These are phyloP conservation scores for Stichodactyla mertensii DNA, from an alignment of 64 coral and sea anemone species.

Conservation along the genomic window DNA sequence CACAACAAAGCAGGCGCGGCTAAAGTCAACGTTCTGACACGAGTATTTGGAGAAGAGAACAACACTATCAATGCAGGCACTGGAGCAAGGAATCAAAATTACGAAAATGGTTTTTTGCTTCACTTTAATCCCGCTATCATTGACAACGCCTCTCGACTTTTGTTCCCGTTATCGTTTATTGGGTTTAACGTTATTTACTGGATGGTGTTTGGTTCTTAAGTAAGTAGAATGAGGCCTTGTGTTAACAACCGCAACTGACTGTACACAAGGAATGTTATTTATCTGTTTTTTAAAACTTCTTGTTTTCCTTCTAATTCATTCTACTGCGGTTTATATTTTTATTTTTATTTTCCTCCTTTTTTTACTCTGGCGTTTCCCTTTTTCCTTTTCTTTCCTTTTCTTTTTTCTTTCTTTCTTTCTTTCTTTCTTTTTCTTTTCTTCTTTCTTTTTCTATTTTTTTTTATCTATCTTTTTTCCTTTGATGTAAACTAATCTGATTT, in stretches of 20 bases:
- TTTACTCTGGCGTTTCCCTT: neutral
- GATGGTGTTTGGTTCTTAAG: slow-evolving; percentile 35
- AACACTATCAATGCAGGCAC: neutral
- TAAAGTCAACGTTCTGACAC: neutral
- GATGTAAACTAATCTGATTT: too few species aligned
- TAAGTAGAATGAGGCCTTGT: too few species aligned
- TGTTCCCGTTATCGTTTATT: slow-evolving; percentile 75
- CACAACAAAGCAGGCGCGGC: neutral
- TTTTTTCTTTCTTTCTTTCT: neutral
- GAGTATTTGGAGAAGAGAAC: slow-evolving; percentile 2
- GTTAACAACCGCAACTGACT: neutral
- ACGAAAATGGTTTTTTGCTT: neutral
- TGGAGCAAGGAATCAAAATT: neutral
- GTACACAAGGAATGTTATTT: neutral
- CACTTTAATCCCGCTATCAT: slow-evolving; percentile 32
- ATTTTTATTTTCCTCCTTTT: too few species aligned
- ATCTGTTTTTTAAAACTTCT: neutral
- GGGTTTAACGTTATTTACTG: slow-evolving; percentile 82
- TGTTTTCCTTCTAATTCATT: too few species aligned
- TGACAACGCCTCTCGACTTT: slow-evolving; percentile 62
- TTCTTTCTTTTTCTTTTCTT: too few species aligned
- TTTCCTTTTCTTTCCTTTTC: neutral
- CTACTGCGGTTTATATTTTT: too few species aligned
- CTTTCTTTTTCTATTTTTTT: too few species aligned
- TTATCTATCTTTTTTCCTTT: too few species aligned